Conservation (phyloP, 2,888 invertebrate species). For the Lepetodrilus schrolli region DNA sequence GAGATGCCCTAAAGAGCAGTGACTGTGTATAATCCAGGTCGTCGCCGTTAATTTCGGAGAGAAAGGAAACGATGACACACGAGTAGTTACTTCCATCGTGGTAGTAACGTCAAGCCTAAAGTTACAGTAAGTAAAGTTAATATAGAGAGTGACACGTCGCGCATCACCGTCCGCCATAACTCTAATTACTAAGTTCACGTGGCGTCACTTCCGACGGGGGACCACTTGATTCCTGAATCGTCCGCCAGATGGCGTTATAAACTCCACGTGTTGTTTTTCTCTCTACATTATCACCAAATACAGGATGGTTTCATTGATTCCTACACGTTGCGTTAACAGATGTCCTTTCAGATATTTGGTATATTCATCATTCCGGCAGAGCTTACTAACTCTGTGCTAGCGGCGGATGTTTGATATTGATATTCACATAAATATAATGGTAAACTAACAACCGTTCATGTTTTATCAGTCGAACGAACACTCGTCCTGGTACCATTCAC, state of each 20-base stretch:
- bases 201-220: constrained; percentile 1
- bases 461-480: too few relatives aligned
- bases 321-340: constrained; percentile 8
- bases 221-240: background rate
- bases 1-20: too few relatives aligned
- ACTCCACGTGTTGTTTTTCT: constrained; percentile 5
- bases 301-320: background rate
- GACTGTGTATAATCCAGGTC: too few relatives aligned
- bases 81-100: background rate
- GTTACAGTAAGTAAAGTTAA: background rate
- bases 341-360: background rate
- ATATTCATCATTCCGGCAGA: background rate
- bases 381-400: background rate
- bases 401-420: constrained; percentile 11
- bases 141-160: background rate
- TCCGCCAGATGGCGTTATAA: background rate
- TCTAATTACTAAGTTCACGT: background rate
- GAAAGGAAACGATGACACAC: background rate
- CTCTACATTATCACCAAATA: background rate
- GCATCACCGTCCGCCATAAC: background rate
- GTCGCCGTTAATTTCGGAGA: too few relatives aligned
- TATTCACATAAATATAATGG: too few relatives aligned
- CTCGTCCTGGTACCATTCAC: too few relatives aligned
- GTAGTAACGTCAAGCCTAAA: too few relatives aligned
- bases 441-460: too few relatives aligned